Base-by-base conservation (phyloP, 2,797 vertebrate species). In the Rallus crepitans region DNA sequence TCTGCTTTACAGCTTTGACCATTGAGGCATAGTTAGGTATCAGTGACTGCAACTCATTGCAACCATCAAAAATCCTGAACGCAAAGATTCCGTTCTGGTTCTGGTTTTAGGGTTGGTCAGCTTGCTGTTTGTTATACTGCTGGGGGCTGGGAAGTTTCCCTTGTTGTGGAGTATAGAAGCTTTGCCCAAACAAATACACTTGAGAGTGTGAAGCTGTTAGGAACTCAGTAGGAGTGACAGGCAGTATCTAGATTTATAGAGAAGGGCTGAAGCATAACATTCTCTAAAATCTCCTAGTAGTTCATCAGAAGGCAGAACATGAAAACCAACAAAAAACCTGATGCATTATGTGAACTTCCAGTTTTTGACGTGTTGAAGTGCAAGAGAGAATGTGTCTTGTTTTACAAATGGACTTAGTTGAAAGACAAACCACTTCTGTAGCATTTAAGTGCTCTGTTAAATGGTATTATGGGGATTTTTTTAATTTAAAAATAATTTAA, bases 401-500 rank as follows among this genome's bases (percentile, higher is more conserved):
- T 87, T 77, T 63, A 39, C 68, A 63, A 39, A 45, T 47, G n/a
- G 70, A 19, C n/a, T 73, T 82, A 23, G 33, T 50, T 73, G 61
- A 84, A 90, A 95, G 88, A 31, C n/a, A 63, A 91, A 61, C 12
- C 11, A 40, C 45, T 65, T 82, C 73, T 10, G 15, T 47, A 64
- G 53, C 23, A 63, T 76, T 79, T 47, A 63, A 72, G 8, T 83
- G 24, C 31, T 59, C 6, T 53, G 27, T 89, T 93, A 52, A 20
- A 47, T 39, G 27, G 25, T 15, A 73, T 52, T 69, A 28, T 12
- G 48, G 30, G 12, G 48, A n/a, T 30, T 80, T 80, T 80, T 20
- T 45, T 12, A 47, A 85, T 96, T 94, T 90, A 39, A 92, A 90
- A 91, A 69, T 35, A 76, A 73, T 61, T 69, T 40, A 24, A 33